These are phyloP conservation scores for Vulpes ferrilata DNA, from an alignment of 2,113 vertebrate species.

Conservation along the genomic window DNA sequence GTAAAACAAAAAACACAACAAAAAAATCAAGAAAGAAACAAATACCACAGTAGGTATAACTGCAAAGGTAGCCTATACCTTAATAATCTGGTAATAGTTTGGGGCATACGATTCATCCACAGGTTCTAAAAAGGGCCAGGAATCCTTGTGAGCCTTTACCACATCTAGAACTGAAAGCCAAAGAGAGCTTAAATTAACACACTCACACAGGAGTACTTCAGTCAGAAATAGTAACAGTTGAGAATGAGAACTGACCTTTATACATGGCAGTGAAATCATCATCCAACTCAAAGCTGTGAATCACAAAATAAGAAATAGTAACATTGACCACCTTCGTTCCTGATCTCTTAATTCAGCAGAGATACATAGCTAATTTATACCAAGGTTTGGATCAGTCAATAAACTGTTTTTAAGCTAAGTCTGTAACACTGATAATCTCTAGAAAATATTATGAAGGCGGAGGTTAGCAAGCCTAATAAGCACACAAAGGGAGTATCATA, in stretches of 20 bases:
- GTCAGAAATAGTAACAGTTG: not conserved
- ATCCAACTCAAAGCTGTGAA: constrained; percentile 95
- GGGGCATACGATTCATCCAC: constrained; percentile 98
- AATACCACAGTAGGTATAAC: rapidly evolving
- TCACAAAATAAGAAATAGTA: not conserved
- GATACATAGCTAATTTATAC: not conserved
- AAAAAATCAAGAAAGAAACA: not conserved
- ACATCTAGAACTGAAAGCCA: constrained; percentile 93
- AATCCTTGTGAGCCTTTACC: constrained; percentile 97
- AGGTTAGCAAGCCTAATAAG: not conserved
- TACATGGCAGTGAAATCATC: constrained; percentile 98
- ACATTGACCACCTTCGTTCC: not conserved
- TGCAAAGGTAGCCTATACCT: constrained; percentile 88
- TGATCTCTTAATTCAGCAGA: not conserved
- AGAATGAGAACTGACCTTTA: constrained; percentile 92
- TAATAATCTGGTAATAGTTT: constrained; percentile 97
- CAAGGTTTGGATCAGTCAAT: not conserved
- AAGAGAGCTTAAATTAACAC: not conserved
- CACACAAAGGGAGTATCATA: not conserved
- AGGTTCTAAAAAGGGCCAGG: constrained; percentile 98
- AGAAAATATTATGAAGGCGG: not conserved
- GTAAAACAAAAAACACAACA: not conserved
- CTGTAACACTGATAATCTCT: not conserved
- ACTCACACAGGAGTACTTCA: rapidly evolving
- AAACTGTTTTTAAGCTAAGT: not conserved